phyloP scores from a whole-genome alignment of 2,888 invertebrate species.

The Torymus auratus region DNA sequence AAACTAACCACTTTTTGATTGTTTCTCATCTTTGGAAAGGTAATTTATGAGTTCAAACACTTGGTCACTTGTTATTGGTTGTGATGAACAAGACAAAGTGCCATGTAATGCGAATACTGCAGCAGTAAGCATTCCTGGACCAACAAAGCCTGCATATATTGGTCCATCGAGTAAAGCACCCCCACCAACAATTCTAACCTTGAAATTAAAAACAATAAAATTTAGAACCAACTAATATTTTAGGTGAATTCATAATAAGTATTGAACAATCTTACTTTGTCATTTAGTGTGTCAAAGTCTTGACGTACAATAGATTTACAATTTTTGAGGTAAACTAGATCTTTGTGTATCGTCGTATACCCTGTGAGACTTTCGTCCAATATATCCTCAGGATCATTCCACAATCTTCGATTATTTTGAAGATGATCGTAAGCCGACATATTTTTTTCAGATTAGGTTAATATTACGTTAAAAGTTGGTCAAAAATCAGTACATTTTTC shows the following conservation, averaged over 20 bases:
- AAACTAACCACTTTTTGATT: conserved; percentile 19
- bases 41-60: conserved; percentile 62
- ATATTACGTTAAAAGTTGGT: too few relatives aligned
- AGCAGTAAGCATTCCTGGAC: conserved; percentile 87
- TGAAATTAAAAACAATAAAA: conserved; percentile 14
- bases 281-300: conserved; percentile 60
- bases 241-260: background rate
- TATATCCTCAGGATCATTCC: conserved; percentile 77
- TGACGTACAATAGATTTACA: conserved; percentile 63
- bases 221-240: background rate
- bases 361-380: conserved; percentile 80
- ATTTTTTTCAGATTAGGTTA: background rate
- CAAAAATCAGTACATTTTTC: too few relatives aligned
- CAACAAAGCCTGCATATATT: conserved; percentile 82
- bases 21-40: conserved; percentile 50
- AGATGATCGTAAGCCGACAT: conserved; percentile 47
- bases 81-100: conserved; percentile 42
- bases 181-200: conserved; percentile 82
- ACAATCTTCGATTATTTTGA: conserved; percentile 46
- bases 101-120: conserved; percentile 78
- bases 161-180: conserved; percentile 88
- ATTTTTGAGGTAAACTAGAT: conserved; percentile 68
- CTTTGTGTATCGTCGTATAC: conserved; percentile 78
- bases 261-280: conserved; percentile 53
- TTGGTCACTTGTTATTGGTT: conserved; percentile 60